These are phyloP conservation scores for Podabrus alpinus DNA, from an alignment of 2,888 invertebrate species.

Conservation along the genomic window DNA sequence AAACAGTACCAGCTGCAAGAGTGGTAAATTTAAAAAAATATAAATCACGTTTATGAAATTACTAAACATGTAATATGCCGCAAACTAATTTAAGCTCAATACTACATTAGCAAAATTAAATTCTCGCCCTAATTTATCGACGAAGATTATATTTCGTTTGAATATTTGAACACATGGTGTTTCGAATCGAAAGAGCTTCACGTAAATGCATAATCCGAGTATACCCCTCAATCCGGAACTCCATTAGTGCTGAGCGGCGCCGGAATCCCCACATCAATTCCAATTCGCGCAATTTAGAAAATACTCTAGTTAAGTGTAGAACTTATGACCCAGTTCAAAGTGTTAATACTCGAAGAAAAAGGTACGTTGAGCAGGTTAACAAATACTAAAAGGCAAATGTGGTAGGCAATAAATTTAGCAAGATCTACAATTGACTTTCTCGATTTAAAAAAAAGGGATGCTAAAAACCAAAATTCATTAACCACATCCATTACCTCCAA, in stretches of 20 bases:
- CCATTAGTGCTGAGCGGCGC: constrained; percentile 35
- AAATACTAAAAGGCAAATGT: not conserved
- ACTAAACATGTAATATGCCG: constrained; percentile 48
- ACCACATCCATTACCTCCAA: not conserved
- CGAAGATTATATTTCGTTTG: constrained; percentile 34
- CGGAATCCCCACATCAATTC: constrained; percentile 31
- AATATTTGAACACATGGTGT: constrained; percentile 37
- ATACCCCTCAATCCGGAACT: constrained; percentile 34
- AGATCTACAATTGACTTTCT: not conserved
- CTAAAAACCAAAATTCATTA: not conserved
- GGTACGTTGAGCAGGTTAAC: not conserved
- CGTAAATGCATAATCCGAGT: constrained; percentile 28
- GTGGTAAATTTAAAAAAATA: constrained; percentile 22
- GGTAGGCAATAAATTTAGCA: not conserved
- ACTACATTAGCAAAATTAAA: constrained; percentile 35
- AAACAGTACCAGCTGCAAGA: constrained; percentile 21
- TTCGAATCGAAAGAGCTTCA: constrained; percentile 20
- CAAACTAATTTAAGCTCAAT: constrained; percentile 27
- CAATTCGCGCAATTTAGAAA: constrained; percentile 24
- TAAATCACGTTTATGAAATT: constrained; percentile 49
- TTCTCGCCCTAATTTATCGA: constrained; percentile 35
- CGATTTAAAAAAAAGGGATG: not conserved
- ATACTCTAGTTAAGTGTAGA: constrained; percentile 25
- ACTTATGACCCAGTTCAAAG: constrained; percentile 4
- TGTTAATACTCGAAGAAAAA: not conserved